Evolutionary conservation across 2,888 invertebrate species (phyloP).

Genomic region (Mystacides longicornis): DNA sequence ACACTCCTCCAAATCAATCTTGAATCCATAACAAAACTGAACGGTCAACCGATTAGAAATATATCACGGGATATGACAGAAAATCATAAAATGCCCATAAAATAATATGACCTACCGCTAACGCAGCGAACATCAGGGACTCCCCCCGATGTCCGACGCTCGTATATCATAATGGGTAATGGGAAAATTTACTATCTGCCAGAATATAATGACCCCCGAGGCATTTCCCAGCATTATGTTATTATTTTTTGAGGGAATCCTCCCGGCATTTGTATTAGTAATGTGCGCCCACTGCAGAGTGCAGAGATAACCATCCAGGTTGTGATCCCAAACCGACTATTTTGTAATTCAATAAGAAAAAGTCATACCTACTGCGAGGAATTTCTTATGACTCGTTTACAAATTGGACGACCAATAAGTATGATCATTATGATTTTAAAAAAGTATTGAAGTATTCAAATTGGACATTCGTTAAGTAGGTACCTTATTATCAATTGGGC

Average conservation of each 20-base stretch:
- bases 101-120: constrained; percentile 7
- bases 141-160: constrained; percentile 27
- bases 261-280: neutral
- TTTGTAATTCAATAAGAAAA: neutral
- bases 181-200: constrained; percentile 52
- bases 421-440: no score
- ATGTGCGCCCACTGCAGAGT: neutral
- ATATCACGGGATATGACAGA: neutral
- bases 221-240: constrained; percentile 8
- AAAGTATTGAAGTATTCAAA: no score
- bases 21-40: neutral
- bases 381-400: no score
- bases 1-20: neutral
- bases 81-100: constrained; percentile 1
- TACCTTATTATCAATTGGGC: no score
- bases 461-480: no score
- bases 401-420: no score
- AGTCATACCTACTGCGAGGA: no score
- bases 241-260: constrained; percentile 9
- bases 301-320: constrained; percentile 4
- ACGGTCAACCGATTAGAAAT: constrained; percentile 1
- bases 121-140: neutral
- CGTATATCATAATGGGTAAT: constrained; percentile 52
- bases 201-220: constrained; percentile 47
- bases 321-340: neutral